Evolutionary conservation across 2,113 vertebrate genomes (phyloP).

Genomic region (Tringa solitaria): DNA sequence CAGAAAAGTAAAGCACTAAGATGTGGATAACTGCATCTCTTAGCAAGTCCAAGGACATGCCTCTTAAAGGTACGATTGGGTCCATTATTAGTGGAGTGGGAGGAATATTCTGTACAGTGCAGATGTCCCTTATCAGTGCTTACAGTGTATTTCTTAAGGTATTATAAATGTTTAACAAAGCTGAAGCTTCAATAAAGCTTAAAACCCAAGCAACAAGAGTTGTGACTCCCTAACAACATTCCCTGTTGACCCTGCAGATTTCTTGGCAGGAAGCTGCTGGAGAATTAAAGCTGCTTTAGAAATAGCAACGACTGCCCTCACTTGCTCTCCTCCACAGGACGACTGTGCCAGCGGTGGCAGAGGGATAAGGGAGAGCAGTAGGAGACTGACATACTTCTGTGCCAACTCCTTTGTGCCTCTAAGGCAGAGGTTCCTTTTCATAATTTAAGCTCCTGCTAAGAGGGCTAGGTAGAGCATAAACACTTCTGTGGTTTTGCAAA

Average conservation of each 20-base stretch:
- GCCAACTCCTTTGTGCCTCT: not conserved
- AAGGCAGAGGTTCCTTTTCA: not conserved
- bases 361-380: not conserved
- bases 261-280: not conserved
- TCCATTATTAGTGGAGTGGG: not conserved
- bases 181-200: not conserved
- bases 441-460: constrained; percentile 2
- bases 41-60: not conserved
- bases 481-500: not conserved
- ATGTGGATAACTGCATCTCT: not conserved
- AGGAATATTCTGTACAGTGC: not conserved
- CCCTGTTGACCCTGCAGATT: not conserved
- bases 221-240: not conserved
- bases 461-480: not conserved
- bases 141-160: not conserved
- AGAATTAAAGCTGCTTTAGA: constrained; percentile 11
- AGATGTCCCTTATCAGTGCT: not conserved
- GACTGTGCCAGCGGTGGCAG: not conserved
- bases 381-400: not conserved
- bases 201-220: not conserved
- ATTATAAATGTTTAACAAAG: not conserved
- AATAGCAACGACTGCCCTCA: not conserved
- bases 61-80: not conserved
- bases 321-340: not conserved
- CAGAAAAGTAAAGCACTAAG: not conserved